Base-by-base conservation (phyloP, 1,140 invertebrate species). In the Oncopeltus fasciatus region DNA sequence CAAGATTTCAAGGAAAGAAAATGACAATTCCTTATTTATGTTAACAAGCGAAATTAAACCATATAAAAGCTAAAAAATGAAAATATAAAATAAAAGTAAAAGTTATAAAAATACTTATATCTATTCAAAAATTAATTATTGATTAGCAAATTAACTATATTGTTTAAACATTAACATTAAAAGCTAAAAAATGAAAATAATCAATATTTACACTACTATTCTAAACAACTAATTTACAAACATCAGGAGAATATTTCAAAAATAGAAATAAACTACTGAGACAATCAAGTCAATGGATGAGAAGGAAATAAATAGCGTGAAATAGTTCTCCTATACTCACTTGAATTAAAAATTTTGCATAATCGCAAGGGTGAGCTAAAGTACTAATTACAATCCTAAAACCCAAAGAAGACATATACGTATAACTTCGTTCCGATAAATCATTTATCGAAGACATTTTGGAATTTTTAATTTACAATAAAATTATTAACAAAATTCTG, bases 291-390 rank as follows among this genome's bases (percentile, higher is more conserved):
- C n/a, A n/a, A n/a, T n/a, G n/a, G n/a, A n/a, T n/a, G n/a, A n/a
- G n/a, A n/a, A n/a, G n/a, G n/a, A n/a, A n/a, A n/a, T n/a, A n/a
- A n/a, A n/a, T n/a, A n/a, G n/a, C n/a, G n/a, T n/a, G n/a, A n/a
- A n/a, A n/a, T n/a, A n/a, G n/a, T n/a, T n/a, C n/a, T n/a, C n/a
- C n/a, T n/a, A 38, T 38, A 38, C 73, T 71, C 74, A 82, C 81
- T 76, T 83, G 87, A 70, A 89, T 89, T 57, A 90, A 74, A 64
- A 88, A 80, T 77, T 90, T 90, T 12, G 85, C 85, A 75, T 88
- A 89, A 74, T 90, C 86, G 64, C 89, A 80, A 2, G 87, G 87
- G 74, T 90, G 83, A 59, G 79, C 24, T 2, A 63, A 9, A n/a
- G 61, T 63, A 31, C 43, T 61, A 20, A 61, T 5, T 21, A 51